A percentile compares a stretch with the other conserved stretches of the same genome.
Conservation (phyloP, 2,113 vertebrate species). For the Meriones unguiculatus region DNA sequence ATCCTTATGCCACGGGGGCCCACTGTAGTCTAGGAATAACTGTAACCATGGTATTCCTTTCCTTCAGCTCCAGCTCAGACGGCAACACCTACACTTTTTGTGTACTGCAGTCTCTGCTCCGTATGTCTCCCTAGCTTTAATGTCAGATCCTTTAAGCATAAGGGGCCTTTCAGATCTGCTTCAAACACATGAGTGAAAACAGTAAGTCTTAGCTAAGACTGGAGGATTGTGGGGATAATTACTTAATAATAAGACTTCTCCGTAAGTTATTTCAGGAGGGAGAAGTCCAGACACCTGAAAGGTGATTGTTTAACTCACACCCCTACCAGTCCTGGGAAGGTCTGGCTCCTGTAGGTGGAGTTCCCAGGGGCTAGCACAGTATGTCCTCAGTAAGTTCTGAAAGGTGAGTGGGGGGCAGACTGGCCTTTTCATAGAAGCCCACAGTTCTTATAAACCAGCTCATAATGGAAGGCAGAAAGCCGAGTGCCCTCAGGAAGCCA, state of each 20-base stretch:
- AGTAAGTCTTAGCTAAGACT: not conserved
- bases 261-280: rapidly evolving
- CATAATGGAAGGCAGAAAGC: not conserved
- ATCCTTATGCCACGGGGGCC: not conserved
- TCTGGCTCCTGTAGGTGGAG: not conserved
- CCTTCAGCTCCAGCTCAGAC: not conserved
- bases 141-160: not conserved
- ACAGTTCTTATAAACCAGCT: too few species aligned
- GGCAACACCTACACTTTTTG: too few species aligned
- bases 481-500: not conserved
- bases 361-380: not conserved
- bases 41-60: not conserved
- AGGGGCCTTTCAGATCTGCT: not conserved
- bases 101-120: not conserved
- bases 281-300: not conserved
- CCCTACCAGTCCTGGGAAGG: not conserved
- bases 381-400: not conserved
- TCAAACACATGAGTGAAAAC: not conserved
- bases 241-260: not conserved
- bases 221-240: not conserved
- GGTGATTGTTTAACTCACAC: rapidly evolving
- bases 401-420: not conserved
- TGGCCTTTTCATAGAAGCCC: not conserved
- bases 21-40: not conserved
- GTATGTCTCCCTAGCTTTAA: not conserved